These are phyloP conservation scores for Elephas maximus DNA, from an alignment of 2,113 vertebrate genomes.

Conservation along the genomic window DNA sequence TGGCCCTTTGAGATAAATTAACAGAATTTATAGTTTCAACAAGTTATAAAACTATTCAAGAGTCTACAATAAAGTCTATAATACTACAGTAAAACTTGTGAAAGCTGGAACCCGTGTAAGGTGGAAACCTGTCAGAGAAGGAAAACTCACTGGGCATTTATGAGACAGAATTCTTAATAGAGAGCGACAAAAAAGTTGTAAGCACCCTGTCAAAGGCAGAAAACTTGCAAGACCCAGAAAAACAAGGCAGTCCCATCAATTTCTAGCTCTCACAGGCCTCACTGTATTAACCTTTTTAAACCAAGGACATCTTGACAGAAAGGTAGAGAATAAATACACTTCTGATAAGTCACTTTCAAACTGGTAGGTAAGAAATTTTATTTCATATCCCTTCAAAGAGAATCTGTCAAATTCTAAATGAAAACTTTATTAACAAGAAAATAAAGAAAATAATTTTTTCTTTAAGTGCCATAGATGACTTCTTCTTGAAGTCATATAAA, in stretches of 20 bases:
- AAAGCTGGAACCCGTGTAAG: background rate
- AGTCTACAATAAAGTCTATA: slow-evolving; percentile 88
- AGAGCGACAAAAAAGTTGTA: background rate
- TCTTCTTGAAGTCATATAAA: slow-evolving; percentile 47
- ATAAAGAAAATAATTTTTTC: slow-evolving; percentile 77
- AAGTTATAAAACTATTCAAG: slow-evolving; percentile 87
- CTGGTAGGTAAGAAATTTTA: slow-evolving; percentile 86
- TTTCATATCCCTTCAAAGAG: slow-evolving; percentile 86
- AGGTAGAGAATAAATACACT: slow-evolving; percentile 89
- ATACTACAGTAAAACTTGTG: slow-evolving; percentile 63
- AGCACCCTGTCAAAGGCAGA: background rate
- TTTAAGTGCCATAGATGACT: slow-evolving; percentile 1
- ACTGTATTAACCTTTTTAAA: slow-evolving; percentile 94
- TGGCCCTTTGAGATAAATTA: background rate
- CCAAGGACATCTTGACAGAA: slow-evolving; percentile 91
- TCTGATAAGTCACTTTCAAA: slow-evolving; percentile 93
- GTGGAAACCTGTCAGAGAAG: background rate
- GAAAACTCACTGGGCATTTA: background rate
- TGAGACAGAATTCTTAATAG: background rate
- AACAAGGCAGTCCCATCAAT: background rate
- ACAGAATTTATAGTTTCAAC: slow-evolving; percentile 63
- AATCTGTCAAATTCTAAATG: slow-evolving; percentile 88
- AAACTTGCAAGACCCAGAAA: background rate
- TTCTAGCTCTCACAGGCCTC: background rate
- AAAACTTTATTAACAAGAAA: slow-evolving; percentile 85